phyloP scores from a whole-genome alignment of 2,797 vertebrate species.

The Diplodus sargus region DNA sequence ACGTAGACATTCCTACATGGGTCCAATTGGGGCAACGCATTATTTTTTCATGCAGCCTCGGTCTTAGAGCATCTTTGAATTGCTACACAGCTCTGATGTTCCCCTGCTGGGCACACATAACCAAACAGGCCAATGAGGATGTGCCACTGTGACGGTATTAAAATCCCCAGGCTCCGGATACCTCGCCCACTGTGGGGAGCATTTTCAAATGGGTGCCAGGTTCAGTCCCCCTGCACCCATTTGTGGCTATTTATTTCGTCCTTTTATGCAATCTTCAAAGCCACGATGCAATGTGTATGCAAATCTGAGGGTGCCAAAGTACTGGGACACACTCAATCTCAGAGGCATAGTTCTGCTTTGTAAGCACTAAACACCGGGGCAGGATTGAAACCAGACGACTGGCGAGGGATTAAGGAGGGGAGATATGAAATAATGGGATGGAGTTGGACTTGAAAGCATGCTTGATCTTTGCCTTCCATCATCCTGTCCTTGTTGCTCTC shows the following conservation, averaged over 20 bases:
- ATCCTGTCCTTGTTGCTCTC: conserved; percentile 71
- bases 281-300: conserved; percentile 76
- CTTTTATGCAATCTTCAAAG: conserved; percentile 75
- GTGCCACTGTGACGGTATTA: conserved; percentile 62
- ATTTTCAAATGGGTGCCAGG: conserved; percentile 65
- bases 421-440: conserved; percentile 81
- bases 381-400: conserved; percentile 75
- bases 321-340: conserved; percentile 73
- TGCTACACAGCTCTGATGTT: conserved; percentile 48
- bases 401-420: conserved; percentile 75
- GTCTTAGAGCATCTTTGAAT: conserved; percentile 56
- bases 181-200: conserved; percentile 55
- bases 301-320: conserved; percentile 76
- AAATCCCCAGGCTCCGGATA: conserved; percentile 58
- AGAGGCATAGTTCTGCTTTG: conserved; percentile 74
- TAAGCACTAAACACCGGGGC: conserved; percentile 80
- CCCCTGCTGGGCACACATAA: conserved; percentile 55
- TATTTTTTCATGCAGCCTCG: conserved; percentile 54
- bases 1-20: conserved; percentile 44
- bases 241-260: conserved; percentile 75
- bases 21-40: conserved; percentile 48
- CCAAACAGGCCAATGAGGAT: conserved; percentile 62
- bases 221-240: conserved; percentile 74
- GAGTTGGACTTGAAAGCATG: conserved; percentile 76
- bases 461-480: conserved; percentile 80